Evolutionary conservation across 2,113 vertebrate species (phyloP), one percentile per base, ranked within the genome.

Genomic region (Murina feae): DNA sequence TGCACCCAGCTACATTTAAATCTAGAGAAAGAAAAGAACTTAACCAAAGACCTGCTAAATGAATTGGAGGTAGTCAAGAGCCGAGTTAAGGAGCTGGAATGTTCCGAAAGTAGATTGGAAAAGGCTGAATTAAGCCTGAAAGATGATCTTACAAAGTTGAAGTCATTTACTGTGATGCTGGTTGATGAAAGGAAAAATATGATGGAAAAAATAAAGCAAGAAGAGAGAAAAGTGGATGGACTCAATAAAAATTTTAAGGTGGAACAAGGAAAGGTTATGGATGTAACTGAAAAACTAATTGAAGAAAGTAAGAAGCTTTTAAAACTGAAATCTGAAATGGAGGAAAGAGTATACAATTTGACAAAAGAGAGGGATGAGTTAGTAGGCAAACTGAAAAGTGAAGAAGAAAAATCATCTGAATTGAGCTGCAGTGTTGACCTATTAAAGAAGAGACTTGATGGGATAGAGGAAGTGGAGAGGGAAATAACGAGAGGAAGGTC

Each of bases 291-390:
- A 97, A 99, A 99, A 95, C 96, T 99, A 93, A 99, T 99, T 2
- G 99, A 99, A 85, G 99, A 99, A 98, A 99, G 99, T 97, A 99
- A 99, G 94, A 99, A 98, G 93, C 98, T 99, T 91, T 98, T 99
- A 81, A 99, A 99, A 93, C 92, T 99, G 94, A 99, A 99, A 94
- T 99, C 99, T 0, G 99, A 99, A 97, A 99, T 99, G 99, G 99
- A 99, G 90, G 98, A 98, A 23, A 99, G 98, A 82, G 98, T 99
- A 30, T 98, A 98, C 5, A 89, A n/a, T 35, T 97, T 99, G 87
- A 98, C 97, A 6, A 98, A 98, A 83, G 99, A 99, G 97, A 99
- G 98, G 87, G 99, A 99, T 4, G 98, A 99, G 69, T 91, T 99
- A 90, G 98, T 98, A 81, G 96, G 95, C 12, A 98, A 98, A 95